Evolutionary conservation across 2,888 invertebrate genomes (phyloP), one percentile per base, ranked within the genome.

Genomic region (Tupiocoris notatus): DNA sequence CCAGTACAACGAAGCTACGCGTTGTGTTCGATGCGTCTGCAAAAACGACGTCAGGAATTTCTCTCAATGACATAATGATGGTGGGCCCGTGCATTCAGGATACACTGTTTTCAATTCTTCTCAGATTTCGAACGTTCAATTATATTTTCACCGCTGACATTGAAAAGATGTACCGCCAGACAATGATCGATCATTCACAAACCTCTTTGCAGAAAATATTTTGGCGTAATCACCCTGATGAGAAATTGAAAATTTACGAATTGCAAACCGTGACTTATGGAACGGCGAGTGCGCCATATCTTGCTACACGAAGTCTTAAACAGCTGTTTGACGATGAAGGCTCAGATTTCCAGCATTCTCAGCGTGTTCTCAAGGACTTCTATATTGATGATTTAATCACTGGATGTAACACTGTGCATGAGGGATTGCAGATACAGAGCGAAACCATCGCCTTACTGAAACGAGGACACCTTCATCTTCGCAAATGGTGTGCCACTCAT

Each of bases 331-430:
- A 77, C 0, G 81, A 82, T n/a, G 79, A 80, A 39, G 22, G n/a
- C 22, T 6, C 63, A 6, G 75, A 67, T 17, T 71, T 71, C 58
- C 78, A 80, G 2, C 3, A 59, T 17, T 80, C 79, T 6, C 18
- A 78, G 39, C 71, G 77, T n/a, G 75, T 81, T 12, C 21, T 20
- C 9, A 25, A 78, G 1, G 80, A 81, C 74, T 80, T 82, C 65
- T 83, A 84, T 57, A 81, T 83, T 12, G 82, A 83, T 68, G 82
- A 83, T 77, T 70, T 81, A 0, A 63, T 82, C 20, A 67, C 79
- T 16, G 82, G 81, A 12, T 78, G 77, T 0, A 22, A 75, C 18
- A 77, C 79, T 12, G 16, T 79, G 0, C 78, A 78, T 7, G 61
- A 81, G 65, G 80, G 80, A 0, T 18, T 77, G 6, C 6, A 75